Base-by-base conservation (phyloP, 1,140 invertebrate genomes). In the Dreissena polymorpha region DNA sequence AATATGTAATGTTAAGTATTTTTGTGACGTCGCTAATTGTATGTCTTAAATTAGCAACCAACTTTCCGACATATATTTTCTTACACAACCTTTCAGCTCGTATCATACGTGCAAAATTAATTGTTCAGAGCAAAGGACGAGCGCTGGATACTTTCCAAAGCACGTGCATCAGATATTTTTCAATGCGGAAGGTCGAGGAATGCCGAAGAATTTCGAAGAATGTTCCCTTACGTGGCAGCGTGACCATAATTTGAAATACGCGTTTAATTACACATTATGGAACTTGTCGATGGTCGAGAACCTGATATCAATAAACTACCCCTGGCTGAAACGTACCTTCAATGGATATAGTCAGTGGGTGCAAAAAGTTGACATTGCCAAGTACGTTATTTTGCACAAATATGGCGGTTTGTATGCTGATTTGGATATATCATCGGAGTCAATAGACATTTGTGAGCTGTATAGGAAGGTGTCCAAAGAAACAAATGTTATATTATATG, bases 121-220 rank as follows among this genome's bases (percentile, higher is more conserved):
- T 39, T 39, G 39, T 39, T 39, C 39, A 39, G 39, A 39, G 39
- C 3, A 8, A 39, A 39, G 39, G 39, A 8, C 39, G 8, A 39
- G 39, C 39, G 39, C 39, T 39, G 39, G 39, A 2, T 39, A 29
- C 16, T 29, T 77, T 29, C 60, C 74, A 14, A 65, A 25, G 10
- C 60, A 67, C 25, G 69, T 79, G 10, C 76, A 79, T 57, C 76
- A 79, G 51, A 23, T 68, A n/a, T 79, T 55, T 57, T 79, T 79
- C 29, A 10, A 57, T 29, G 51, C 25, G 14, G 67, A 64, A 10
- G 64, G 39, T 8, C 39, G 27, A 27, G 16, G 16, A 49, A 70
- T 79, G 21, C 76, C 76, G 13, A 51, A 68, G 0, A 12, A 70
- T 67, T 29, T 79, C 29, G 76, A 70, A 13, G 0, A 10, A 23